Evolutionary conservation across 1,140 invertebrate species (phyloP), one percentile per base, ranked within the genome.

Genomic region (Bombus vancouverensis): DNA sequence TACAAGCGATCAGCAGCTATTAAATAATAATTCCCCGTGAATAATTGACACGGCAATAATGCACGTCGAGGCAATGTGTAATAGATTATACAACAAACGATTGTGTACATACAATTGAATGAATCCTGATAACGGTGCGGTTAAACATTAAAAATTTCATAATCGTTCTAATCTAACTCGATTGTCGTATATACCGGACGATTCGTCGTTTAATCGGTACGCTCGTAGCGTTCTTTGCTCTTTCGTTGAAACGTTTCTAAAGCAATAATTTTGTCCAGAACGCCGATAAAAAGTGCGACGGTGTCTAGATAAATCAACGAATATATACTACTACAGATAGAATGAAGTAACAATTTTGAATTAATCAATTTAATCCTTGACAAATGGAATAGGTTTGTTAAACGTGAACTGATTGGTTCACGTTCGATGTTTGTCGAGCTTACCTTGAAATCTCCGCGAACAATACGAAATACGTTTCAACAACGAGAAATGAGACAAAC

Each of bases 11-110:
- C 77, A 47, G 15, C 68, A 13, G 77, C 76, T 80, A 85, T 80
- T 85, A 85, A 80, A 80, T 65, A 80, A 85, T 47, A 85, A 85
- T 85, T 85, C 68, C 25, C 32, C 2, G 3, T 34, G 66, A 79
- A 70, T 79, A 79, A 84, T 71, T 72, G 53, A 57, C 70, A 15
- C 8, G 34, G 47, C 32, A 39, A 71, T 79, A 37, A 71, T 32
- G 68, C 25, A 15, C 15, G 2, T 34, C 53, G n/a, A 12, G n/a
- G 18, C 39, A 28, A 28, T 32, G 37, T 79, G n/a, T 80, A 75
- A 82, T 37, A 25, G 37, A 82, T 75, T 34, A 22, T 59, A 15
- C 5, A 42, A 79, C n/a, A 44, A 65, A 53, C 32, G 32, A 68
- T 79, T 28, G 42, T 34, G 22, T 22, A 22, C 47, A 22, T 22